Evolutionary conservation across 2,113 vertebrate species (phyloP), one percentile per base, ranked within the genome.

Genomic region (Apus apus): DNA sequence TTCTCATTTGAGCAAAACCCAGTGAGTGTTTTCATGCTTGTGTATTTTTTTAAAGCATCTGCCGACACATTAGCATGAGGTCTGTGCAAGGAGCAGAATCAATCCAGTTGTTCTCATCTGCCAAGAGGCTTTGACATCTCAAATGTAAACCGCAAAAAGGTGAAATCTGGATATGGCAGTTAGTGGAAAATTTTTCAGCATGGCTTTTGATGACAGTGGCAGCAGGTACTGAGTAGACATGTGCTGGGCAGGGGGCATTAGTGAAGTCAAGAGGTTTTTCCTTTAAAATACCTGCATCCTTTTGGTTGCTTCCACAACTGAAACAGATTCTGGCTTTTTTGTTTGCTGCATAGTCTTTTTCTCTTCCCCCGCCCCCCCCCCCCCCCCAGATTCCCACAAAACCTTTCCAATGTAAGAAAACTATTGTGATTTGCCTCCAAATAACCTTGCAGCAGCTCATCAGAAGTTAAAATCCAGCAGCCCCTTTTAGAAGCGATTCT

Each of bases 41-140:
- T 8, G 0, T 38, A 26, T 26, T 8, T 32, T 32, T 36, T 64
- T 34, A 3, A 18, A 85, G 27, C 20, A 9, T 34, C 51, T 1
- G 1, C 32, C 5, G 1, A 15, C 19, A 0, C 1, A 1, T 50
- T 38, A 14, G 15, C 25, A 0, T 0, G 23, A 68, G 34, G 5
- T 38, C 73, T 56, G 12, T 20, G 32, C 26, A 8, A 34, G 61
- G 56, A 21, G 7, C 43, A 30, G 27, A 5, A n/a, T 61, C 32
- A 11, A 0, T 45, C 30, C 9, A 62, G 11, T 32, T 78, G 58
- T 7, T 80, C 27, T 36, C 14, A 2, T 73, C 70, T 77, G 8
- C 72, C 15, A 5, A 3, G n/a, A 90, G 48, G 57, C 74, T 68
- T 58, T 38, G 71, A 15, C 1, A 4, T 71, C 7, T 11, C 3